Evolutionary conservation across 2,113 vertebrate species (phyloP).

Genomic region (Pantherophis guttatus): DNA sequence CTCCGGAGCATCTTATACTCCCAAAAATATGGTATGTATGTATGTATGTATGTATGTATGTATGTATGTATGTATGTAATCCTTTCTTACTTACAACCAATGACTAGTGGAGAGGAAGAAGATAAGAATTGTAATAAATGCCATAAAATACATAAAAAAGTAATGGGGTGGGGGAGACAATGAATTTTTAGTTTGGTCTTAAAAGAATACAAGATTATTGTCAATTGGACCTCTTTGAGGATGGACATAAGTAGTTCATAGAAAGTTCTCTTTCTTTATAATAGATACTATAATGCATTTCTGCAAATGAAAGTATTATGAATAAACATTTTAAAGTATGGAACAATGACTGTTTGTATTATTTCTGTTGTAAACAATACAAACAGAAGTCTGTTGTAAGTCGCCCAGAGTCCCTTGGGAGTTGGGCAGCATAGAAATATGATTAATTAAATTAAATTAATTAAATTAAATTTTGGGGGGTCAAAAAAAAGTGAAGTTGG

Average conservation of each 20-base stretch:
- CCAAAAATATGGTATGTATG: no score
- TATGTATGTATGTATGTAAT: background rate
- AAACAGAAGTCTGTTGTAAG: no score
- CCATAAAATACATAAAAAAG: background rate
- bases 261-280: background rate
- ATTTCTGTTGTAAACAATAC: no score
- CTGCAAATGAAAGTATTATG: background rate
- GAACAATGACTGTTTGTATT: no score
- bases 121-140: background rate
- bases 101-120: background rate
- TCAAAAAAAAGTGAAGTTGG: no score
- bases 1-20: no score
- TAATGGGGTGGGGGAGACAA: background rate
- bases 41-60: no score
- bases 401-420: no score
- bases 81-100: background rate
- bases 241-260: background rate
- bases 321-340: background rate
- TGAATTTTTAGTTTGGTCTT: background rate
- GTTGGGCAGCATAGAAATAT: no score
- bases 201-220: background rate
- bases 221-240: background rate
- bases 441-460: no score
- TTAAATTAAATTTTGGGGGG: no score
- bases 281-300: background rate